These are phyloP conservation scores for Brachyalestes nurse DNA, from an alignment of 2,797 vertebrate species.

Conservation along the genomic window DNA sequence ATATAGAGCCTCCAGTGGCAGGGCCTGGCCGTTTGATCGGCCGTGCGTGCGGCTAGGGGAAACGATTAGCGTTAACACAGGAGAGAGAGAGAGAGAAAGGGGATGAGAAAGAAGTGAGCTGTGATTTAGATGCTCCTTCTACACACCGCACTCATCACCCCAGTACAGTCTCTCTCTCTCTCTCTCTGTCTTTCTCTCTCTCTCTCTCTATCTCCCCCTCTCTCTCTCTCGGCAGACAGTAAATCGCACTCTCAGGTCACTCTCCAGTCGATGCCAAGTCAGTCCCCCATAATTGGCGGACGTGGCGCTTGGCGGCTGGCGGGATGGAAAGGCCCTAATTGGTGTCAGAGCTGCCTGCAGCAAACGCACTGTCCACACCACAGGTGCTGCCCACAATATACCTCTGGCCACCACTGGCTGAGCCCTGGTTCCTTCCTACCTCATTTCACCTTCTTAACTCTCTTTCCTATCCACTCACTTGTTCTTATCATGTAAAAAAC, in stretches of 20 bases:
- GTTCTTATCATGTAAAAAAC: not conserved
- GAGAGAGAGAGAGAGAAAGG: conserved; percentile 20
- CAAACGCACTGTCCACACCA: not conserved
- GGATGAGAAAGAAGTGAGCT: not conserved
- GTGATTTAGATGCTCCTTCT: conserved; percentile 78
- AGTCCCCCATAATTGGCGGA: conserved; percentile 79
- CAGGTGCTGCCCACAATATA: conserved; percentile 23
- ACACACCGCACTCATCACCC: conserved; percentile 64
- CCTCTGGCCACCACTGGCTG: not conserved
- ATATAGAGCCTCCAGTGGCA: conserved; percentile 56
- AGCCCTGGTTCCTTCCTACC: conserved; percentile 5
- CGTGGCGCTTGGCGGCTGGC: conserved; percentile 66
- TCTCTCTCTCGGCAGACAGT: conserved; percentile 67
- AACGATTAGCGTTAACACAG: conserved; percentile 51
- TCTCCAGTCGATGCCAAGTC: conserved; percentile 78
- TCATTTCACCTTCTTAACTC: conserved; percentile 30
- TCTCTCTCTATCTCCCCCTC: conserved; percentile 59
- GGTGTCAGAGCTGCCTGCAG: conserved; percentile 70
- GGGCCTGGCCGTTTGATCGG: conserved; percentile 33
- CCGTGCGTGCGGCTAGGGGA: conserved; percentile 31
- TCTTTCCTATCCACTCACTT: not conserved
- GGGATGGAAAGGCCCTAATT: conserved; percentile 76
- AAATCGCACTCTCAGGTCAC: conserved; percentile 82
- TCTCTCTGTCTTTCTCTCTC: conserved; percentile 50
- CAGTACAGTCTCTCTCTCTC: conserved; percentile 54